Conservation (phyloP, 2,113 vertebrate species). For the Gobio gobio region DNA sequence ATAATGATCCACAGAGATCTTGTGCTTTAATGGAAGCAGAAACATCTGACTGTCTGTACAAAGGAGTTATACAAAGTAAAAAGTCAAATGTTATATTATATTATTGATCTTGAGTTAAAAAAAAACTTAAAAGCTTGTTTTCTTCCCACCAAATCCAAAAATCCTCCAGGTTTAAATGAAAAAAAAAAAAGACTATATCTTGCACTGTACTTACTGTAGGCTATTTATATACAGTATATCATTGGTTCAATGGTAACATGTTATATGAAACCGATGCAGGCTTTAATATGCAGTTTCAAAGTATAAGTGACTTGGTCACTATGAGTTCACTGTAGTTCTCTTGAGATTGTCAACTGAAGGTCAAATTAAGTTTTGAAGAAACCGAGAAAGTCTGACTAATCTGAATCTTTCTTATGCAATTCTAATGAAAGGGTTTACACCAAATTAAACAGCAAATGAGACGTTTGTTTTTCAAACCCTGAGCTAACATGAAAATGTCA, state of each 20-base stretch:
- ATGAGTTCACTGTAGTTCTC: not conserved
- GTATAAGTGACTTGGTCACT: not conserved
- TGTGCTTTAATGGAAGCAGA: not conserved
- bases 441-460: not conserved
- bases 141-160: not conserved
- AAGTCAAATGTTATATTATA: not conserved
- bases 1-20: not conserved
- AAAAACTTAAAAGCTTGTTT: not conserved
- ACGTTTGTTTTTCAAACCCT: not conserved
- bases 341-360: not conserved
- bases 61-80: not conserved
- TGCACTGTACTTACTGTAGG: not conserved
- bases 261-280: not conserved
- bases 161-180: not conserved
- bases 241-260: not conserved
- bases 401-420: constrained; percentile 8
- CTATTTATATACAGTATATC: not conserved
- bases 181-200: not conserved
- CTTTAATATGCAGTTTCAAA: not conserved
- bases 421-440: not conserved
- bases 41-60: not conserved
- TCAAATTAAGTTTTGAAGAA: not conserved
- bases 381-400: not conserved
- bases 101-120: not conserved
- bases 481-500: constrained; percentile 12